Evolutionary conservation across 2,888 invertebrate genomes (phyloP).

Genomic region (Brenthis daphne): DNA sequence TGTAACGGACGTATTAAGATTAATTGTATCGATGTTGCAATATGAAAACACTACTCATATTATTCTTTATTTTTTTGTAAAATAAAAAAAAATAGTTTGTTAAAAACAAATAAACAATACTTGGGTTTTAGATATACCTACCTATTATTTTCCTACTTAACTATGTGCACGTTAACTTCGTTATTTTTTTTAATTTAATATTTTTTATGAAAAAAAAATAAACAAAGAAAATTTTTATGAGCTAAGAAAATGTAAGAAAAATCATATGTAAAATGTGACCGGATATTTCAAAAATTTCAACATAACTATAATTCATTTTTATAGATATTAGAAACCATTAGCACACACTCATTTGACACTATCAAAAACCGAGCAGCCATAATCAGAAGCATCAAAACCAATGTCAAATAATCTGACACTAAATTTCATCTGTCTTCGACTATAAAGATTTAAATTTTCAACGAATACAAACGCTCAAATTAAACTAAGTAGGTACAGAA

Average conservation of each 20-base stretch:
- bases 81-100: too few relatives aligned
- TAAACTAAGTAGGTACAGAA: slow-evolving; percentile 30
- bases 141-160: too few relatives aligned
- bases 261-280: too few relatives aligned
- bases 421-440: slow-evolving; percentile 16
- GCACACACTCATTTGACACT: neutral
- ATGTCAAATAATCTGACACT: slow-evolving; percentile 18
- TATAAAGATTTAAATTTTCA: slow-evolving; percentile 31
- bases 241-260: too few relatives aligned
- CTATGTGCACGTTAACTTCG: too few relatives aligned
- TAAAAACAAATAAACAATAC: too few relatives aligned
- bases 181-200: too few relatives aligned
- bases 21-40: slow-evolving; percentile 39
- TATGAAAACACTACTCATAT: neutral
- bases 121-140: too few relatives aligned
- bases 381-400: slow-evolving; percentile 24
- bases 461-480: slow-evolving; percentile 35
- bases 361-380: neutral
- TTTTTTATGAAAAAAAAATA: too few relatives aligned
- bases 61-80: too few relatives aligned
- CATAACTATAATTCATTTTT: neutral
- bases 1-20: slow-evolving; percentile 43
- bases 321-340: neutral
- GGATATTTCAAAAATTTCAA: neutral
- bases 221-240: too few relatives aligned